Base-by-base conservation (phyloP, 1,140 invertebrate genomes). In the Pseudomyrmex cubaensis region DNA sequence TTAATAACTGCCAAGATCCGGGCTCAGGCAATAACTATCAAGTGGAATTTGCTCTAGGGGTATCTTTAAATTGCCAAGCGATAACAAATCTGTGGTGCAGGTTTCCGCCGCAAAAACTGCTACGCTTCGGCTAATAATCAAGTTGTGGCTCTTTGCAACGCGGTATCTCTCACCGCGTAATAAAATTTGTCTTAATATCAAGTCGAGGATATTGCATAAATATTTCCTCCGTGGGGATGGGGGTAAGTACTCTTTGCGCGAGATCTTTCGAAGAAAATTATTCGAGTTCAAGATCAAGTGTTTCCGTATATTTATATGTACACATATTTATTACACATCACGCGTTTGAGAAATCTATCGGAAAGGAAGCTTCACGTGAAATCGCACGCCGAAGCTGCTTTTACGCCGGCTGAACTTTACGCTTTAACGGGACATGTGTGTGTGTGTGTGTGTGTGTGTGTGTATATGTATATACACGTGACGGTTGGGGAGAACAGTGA, bases 1-100 rank as follows among this genome's bases (percentile, higher is more conserved):
- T 72, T 80, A 80, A 80, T 80, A 80, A 80, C 66, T 80, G 64
- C 76, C 64, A 50, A 9, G 76, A 78, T 57, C 44, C n/a, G 10
- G 10, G 73, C 48, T 52, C n/a, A 35, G 61, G 54, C 56, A 80
- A 80, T 80, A 70, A 70, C 66, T 80, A 72, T 80, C 56, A 80
- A 72, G 54, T 25, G 76, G 76, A 80, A 80, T 80, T 80, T 80
- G 59, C 56, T 59, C 54, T 35, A 35, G 48, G n/a, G 76, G 15
- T 59, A 57, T 70, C 72, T 72, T 80, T 59, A 80, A 80, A 80
- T 59, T 17, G 66, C 66, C 52, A 61, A 72, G 20, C 76, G 66
- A 80, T 59, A 80, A 12, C 22, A 2, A 22, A 66, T 17, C 48
- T 70, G 66, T 25, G 54, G 72, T 61, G 25, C 25, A 25, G 25